Conservation (phyloP, 2,113 vertebrate genomes). For the Salvelinus sp. region DNA sequence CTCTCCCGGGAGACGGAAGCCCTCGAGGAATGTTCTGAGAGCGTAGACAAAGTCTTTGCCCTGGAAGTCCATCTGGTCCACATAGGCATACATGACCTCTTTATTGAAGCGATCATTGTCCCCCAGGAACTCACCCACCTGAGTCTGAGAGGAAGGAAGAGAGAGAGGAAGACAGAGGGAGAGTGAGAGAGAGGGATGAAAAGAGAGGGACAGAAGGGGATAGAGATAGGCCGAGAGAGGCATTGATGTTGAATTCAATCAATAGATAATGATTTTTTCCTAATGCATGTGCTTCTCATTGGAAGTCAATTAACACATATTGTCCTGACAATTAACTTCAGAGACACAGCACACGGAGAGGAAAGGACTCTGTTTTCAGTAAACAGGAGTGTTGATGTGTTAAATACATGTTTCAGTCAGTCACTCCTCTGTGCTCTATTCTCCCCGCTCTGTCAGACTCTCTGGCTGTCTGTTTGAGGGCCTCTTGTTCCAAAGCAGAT, state of each 20-base stretch:
- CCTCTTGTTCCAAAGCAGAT: conserved; percentile 37
- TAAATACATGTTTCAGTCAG: background rate
- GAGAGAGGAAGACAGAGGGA: background rate
- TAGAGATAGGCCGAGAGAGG: background rate
- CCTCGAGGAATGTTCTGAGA: conserved; percentile 92
- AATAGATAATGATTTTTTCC: background rate
- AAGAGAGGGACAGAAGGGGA: background rate
- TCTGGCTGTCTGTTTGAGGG: background rate
- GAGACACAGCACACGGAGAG: background rate
- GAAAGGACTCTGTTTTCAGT: background rate
- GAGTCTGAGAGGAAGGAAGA: conserved; percentile 78
- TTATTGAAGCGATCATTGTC: conserved; percentile 98
- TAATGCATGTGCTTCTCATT: background rate
- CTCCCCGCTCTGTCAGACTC: background rate
- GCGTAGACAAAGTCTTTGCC: conserved; percentile 98
- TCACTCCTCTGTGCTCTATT: background rate
- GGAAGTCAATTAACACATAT: background rate
- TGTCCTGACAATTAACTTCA: background rate
- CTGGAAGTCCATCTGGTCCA: conserved; percentile 97
- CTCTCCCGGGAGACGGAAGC: conserved; percentile 95
- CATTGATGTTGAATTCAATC: background rate
- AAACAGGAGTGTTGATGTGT: conserved; percentile 3
- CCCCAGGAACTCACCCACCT: conserved; percentile 96
- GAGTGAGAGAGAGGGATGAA: background rate
- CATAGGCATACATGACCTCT: conserved; percentile 98